Base-by-base conservation (phyloP, 1,140 invertebrate genomes). In the Trachelipus rathkii region DNA sequence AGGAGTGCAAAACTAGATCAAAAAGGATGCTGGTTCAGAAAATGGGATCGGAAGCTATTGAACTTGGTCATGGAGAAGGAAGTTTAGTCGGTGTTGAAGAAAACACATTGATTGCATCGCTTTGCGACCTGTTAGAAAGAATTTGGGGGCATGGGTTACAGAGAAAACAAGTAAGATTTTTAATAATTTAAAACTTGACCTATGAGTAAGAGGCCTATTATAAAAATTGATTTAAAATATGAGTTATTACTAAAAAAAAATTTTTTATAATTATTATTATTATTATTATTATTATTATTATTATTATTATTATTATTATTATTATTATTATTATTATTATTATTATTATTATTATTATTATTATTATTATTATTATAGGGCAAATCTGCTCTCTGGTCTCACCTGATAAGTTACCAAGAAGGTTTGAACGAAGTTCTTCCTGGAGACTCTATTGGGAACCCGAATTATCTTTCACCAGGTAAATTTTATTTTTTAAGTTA, bases 21-120 rank as follows among this genome's bases (percentile, higher is more conserved):
- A 99, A 99, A 86, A 87, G 96, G 83, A 98, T 99, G 95, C 85
- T 99, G 44, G 90, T 99, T 0, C 95, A 97, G 82, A 99, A 99
- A 87, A 95, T 99, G 92, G 95, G 95, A 1, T 94, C 93, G 11
- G 97, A 99, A 88, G 93, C 93, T 0, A 91, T 94, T 5, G 92
- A 93, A 73, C 85, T 95, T 68, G 88, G 95, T 83, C 87, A 93
- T 87, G 85, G 92, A 84, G 87, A 89, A 83, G 85, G 90, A 87
- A 86, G 84, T 43, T 82, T 86, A 10, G 83, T 84, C 7, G 89
- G 90, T 13, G 91, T 96, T 0, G 97, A 99, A 87, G 97, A 99
- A 85, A 99, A 97, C 83, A 99, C 97, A 0, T 88, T 99, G 73
- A 97, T 99, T 10, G 96, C 95, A 13, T 94, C 95, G 82, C 88